Percentiles rank a stretch among this genome's conserved stretches.
Conservation (phyloP, 2,113 vertebrate species). For the Scartelaos histophorus region DNA sequence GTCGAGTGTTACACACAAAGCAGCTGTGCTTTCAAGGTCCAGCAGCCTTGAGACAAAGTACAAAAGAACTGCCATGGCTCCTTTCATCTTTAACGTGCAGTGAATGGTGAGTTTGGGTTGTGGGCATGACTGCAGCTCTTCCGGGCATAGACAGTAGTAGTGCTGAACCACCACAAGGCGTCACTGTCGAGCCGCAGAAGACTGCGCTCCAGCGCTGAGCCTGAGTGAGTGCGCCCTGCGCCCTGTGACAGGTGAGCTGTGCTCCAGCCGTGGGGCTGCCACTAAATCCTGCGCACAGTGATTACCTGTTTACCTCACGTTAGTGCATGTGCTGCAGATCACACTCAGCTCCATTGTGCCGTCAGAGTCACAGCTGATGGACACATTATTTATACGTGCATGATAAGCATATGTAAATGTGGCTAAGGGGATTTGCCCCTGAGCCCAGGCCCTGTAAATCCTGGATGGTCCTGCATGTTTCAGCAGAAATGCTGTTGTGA, state of each 20-base stretch:
- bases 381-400: constrained; percentile 20
- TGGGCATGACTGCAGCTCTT: constrained; percentile 33
- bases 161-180: constrained; percentile 59
- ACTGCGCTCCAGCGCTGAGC: background rate
- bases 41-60: constrained; percentile 13
- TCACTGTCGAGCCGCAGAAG: constrained; percentile 56
- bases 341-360: background rate
- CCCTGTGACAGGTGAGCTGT: constrained; percentile 55
- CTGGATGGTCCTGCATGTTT: constrained; percentile 32
- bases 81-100: constrained; percentile 2
- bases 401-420: constrained; percentile 24
- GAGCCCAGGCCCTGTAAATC: constrained; percentile 19
- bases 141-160: background rate
- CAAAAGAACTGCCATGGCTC: constrained; percentile 14
- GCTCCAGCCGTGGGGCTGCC: constrained; percentile 15
- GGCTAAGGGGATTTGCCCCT: constrained; percentile 9
- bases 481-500: constrained; percentile 28
- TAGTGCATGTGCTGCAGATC: constrained; percentile 17
- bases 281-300: constrained; percentile 28
- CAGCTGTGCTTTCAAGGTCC: constrained; percentile 32
- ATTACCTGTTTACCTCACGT: constrained; percentile 11
- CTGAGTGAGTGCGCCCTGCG: background rate
- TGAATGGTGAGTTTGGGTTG: constrained; percentile 25
- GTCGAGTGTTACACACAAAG: constrained; percentile 4
- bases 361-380: constrained; percentile 19